Evolutionary conservation across 2,888 invertebrate species (phyloP).

Genomic region (Molorchus minor): DNA sequence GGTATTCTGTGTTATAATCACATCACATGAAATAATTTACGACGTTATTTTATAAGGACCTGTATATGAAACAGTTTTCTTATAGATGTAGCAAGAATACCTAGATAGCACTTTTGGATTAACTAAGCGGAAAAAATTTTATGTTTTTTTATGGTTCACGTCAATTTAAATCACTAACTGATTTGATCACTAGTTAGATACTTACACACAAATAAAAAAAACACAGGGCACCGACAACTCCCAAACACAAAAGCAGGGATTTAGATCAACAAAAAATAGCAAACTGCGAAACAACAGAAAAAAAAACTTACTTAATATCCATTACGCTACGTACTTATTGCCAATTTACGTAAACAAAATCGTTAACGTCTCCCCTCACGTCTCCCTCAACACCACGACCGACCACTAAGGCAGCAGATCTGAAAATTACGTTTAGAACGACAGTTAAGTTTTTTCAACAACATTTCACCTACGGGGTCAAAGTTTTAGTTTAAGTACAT

Average conservation of each 20-base stretch:
- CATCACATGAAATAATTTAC: too few relatives aligned
- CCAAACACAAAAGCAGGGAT: neutral
- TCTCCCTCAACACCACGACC: slow-evolving; percentile 3
- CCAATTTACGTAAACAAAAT: neutral
- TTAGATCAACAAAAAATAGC: too few relatives aligned
- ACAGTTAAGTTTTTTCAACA: neutral
- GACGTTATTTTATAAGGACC: too few relatives aligned
- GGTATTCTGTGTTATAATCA: too few relatives aligned
- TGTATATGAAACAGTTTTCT: too few relatives aligned
- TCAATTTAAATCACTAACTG: too few relatives aligned
- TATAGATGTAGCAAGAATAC: too few relatives aligned
- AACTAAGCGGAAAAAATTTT: too few relatives aligned
- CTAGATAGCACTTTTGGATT: too few relatives aligned
- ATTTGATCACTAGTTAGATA: neutral
- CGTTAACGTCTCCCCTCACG: neutral
- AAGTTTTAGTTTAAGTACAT: slow-evolving; percentile 9
- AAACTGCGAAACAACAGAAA: neutral
- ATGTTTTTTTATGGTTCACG: too few relatives aligned
- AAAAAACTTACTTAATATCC: slow-evolving; percentile 11
- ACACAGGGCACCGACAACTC: neutral
- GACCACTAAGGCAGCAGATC: slow-evolving; percentile 12
- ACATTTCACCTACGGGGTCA: slow-evolving; percentile 15
- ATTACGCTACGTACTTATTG: too few relatives aligned
- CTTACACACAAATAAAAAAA: neutral
- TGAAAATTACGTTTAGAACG: slow-evolving; percentile 10